These are phyloP conservation scores for Eilema sororculum DNA, from an alignment of 2,888 invertebrate species.

Conservation along the genomic window DNA sequence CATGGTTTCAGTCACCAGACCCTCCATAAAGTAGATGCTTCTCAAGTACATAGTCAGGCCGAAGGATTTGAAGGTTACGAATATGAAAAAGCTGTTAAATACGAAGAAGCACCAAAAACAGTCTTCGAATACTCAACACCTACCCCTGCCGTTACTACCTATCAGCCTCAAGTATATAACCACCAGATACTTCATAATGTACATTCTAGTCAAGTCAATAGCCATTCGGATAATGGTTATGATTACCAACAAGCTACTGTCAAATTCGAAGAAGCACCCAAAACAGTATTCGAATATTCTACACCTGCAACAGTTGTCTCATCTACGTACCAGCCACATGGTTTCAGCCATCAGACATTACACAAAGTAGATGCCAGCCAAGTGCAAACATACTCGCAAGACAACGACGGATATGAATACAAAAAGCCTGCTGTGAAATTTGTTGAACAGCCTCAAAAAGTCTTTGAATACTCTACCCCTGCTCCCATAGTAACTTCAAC, in stretches of 20 bases:
- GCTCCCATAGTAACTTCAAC: conserved; percentile 66
- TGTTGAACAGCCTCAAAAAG: conserved; percentile 66
- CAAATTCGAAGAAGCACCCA: conserved; percentile 62
- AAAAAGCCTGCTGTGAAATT: conserved; percentile 62
- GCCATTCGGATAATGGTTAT: conserved; percentile 49
- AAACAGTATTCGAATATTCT: conserved; percentile 38
- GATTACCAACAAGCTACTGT: conserved; percentile 47
- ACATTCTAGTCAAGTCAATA: conserved; percentile 64
- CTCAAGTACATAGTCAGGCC: conserved; percentile 61
- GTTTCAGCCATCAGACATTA: conserved; percentile 68
- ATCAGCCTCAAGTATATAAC: conserved; percentile 66
- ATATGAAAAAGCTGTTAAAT: conserved; percentile 63
- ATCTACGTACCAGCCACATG: conserved; percentile 70
- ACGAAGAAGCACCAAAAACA: conserved; percentile 68
- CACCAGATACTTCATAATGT: conserved; percentile 73
- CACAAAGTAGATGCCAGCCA: conserved; percentile 71
- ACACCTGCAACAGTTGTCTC: conserved; percentile 23
- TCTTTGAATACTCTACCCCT: conserved; percentile 64
- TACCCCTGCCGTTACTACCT: conserved; percentile 64
- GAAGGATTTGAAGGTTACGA: conserved; percentile 64
- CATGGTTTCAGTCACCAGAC: conserved; percentile 70
- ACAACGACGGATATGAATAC: conserved; percentile 66
- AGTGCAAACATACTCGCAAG: conserved; percentile 63
- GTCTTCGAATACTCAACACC: conserved; percentile 65
- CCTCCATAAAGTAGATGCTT: conserved; percentile 70